Percentiles rank a stretch among this genome's conserved stretches.
Evolutionary conservation across 2,888 invertebrate genomes (phyloP).

Genomic region (Drosophila mimetica): DNA sequence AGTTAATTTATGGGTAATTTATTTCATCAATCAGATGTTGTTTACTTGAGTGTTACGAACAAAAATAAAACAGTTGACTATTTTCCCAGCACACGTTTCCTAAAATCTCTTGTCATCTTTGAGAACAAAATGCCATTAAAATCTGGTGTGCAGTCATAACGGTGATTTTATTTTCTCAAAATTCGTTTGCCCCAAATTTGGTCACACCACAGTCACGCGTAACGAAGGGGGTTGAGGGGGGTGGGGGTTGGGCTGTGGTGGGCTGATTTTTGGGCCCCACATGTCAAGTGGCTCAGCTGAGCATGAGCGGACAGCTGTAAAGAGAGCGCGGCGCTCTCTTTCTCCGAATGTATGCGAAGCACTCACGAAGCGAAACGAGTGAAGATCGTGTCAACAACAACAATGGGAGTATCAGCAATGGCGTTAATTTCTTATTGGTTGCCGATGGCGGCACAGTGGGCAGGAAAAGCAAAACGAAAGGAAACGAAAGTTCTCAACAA

Average conservation of each 20-base stretch:
- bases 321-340: conserved; percentile 18
- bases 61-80: neutral
- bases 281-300: conserved; percentile 34
- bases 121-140: conserved; percentile 16
- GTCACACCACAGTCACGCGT: conserved; percentile 41
- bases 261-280: conserved; percentile 18
- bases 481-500: too few relatives aligned
- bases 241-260: neutral
- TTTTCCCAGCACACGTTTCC: neutral
- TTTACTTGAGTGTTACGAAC: conserved; percentile 2
- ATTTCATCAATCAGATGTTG: conserved; percentile 2
- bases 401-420: conserved; percentile 44
- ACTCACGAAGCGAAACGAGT: conserved; percentile 21
- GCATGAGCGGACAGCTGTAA: conserved; percentile 20
- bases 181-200: conserved; percentile 43
- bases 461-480: neutral
- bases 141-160: conserved; percentile 29
- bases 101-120: conserved; percentile 7
- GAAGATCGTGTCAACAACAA: conserved; percentile 37
- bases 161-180: conserved; percentile 27
- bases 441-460: conserved; percentile 37
- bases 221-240: neutral
- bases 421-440: conserved; percentile 56
- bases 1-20: conserved; percentile 13
- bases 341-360: conserved; percentile 10